Conservation (phyloP, 2,797 vertebrate genomes). For the Rousettus madagascariensis region DNA sequence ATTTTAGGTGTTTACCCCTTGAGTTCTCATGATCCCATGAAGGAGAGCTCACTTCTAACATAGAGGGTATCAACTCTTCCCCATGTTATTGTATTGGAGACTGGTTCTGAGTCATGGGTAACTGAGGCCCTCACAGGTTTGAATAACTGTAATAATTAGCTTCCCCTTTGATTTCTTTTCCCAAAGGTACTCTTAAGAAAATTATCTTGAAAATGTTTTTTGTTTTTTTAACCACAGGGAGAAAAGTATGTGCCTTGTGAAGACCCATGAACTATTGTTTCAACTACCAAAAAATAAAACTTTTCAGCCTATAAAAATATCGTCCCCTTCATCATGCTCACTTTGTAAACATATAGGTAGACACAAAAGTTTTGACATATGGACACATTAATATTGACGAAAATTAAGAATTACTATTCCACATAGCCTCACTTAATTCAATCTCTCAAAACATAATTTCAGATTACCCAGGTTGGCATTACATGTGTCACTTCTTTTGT, state of each 20-base stretch:
- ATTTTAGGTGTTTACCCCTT: not conserved
- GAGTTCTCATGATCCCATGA: not conserved
- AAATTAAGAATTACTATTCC: constrained; percentile 41
- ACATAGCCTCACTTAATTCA: not conserved
- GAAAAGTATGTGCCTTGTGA: not conserved
- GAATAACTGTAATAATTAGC: not conserved
- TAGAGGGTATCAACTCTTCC: not conserved
- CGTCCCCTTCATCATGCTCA: not conserved
- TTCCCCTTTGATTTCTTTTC: not conserved
- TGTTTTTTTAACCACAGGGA: not conserved
- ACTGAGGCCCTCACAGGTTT: not conserved
- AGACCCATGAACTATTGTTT: not conserved
- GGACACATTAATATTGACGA: not conserved
- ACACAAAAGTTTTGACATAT: not conserved
- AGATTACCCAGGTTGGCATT: not conserved
- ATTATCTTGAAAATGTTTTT: not conserved
- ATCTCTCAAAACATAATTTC: constrained; percentile 15
- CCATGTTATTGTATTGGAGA: not conserved
- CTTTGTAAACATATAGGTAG: not conserved
- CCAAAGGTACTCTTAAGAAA: not conserved
- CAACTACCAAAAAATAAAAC: not conserved
- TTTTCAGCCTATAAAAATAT: constrained; percentile 17
- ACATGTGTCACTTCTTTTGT: not conserved
- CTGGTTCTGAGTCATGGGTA: not conserved
- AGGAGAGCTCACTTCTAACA: not conserved